These are phyloP conservation scores for Aegithalos caudatus DNA, from an alignment of 2,113 vertebrate species.

Conservation along the genomic window DNA sequence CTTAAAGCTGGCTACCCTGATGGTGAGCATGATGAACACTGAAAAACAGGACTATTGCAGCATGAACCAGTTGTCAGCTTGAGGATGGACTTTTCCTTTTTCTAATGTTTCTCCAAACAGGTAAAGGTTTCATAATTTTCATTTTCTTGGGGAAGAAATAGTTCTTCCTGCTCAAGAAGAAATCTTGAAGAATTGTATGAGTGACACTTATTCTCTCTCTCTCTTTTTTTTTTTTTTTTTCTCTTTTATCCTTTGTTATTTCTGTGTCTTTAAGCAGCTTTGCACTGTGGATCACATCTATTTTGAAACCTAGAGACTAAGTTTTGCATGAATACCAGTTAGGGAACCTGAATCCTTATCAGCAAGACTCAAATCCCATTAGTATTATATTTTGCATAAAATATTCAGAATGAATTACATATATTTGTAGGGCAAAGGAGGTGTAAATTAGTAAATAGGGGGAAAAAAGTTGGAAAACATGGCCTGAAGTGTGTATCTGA, in stretches of 20 bases:
- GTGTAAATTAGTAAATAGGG: neutral
- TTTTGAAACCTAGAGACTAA: slow-evolving; percentile 9
- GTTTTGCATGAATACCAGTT: slow-evolving; percentile 2
- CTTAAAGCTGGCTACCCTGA: neutral
- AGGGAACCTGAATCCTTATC: slow-evolving; percentile 2
- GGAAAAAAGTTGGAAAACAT: neutral
- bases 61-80: neutral
- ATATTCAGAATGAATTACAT: slow-evolving; percentile 13
- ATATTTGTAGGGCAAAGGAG: slow-evolving; percentile 14
- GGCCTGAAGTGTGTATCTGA: neutral
- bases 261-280: slow-evolving; percentile 32
- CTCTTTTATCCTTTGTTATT: neutral
- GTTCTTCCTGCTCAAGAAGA: neutral
- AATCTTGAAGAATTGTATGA: neutral
- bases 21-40: neutral
- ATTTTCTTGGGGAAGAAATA: neutral
- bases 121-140: neutral
- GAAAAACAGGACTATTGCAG: neutral
- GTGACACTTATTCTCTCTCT: neutral
- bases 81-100: neutral
- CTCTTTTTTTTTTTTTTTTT: too few species aligned
- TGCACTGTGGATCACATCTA: neutral
- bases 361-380: slow-evolving; percentile 38
- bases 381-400: slow-evolving; percentile 35
- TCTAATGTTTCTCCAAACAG: neutral